Percentiles rank a stretch among this genome's conserved stretches.
These are phyloP conservation scores for Glareola pratincola DNA, from an alignment of 2,113 vertebrate species.

Conservation along the genomic window DNA sequence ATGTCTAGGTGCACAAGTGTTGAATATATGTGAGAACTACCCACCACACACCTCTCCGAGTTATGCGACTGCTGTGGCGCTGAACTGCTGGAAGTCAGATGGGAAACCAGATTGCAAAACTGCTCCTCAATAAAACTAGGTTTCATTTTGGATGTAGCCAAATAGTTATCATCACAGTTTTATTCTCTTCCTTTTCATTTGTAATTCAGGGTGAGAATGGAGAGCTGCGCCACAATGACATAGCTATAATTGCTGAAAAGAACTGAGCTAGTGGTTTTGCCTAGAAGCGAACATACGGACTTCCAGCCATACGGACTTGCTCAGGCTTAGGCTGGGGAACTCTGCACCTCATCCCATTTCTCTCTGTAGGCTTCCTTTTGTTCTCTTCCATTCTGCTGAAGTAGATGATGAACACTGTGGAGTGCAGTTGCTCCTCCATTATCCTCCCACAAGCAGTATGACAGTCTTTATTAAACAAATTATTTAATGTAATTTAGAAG, in stretches of 20 bases:
- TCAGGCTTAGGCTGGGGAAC: background rate
- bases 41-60: background rate
- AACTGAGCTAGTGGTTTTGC: background rate
- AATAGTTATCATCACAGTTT: background rate
- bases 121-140: background rate
- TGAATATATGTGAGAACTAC: background rate
- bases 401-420: background rate
- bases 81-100: background rate
- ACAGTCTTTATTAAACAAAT: background rate
- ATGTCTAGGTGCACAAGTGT: accelerated
- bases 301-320: background rate
- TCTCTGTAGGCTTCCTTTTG: background rate
- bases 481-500: background rate
- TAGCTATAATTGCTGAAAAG: background rate
- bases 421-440: background rate
- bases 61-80: background rate
- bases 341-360: background rate
- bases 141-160: background rate
- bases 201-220: background rate
- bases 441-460: background rate
- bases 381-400: background rate
- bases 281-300: background rate
- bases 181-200: background rate
- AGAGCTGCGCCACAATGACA: background rate
- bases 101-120: background rate